Conservation (phyloP, 2,113 vertebrate species). For the Conger conger region DNA sequence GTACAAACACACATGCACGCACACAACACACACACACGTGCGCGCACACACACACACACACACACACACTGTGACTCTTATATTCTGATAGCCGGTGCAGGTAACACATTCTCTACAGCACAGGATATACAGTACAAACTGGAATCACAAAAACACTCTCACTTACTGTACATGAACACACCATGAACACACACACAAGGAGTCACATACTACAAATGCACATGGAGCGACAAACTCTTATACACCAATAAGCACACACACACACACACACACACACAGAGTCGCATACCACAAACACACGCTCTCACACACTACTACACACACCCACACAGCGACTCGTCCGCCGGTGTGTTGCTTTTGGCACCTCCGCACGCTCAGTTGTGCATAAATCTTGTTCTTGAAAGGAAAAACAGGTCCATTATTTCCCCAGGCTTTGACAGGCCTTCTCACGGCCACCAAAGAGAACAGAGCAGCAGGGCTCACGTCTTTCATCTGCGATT, state of each 20-base stretch:
- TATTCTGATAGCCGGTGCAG: no score
- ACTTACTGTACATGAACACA: no score
- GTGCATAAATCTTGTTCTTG: constrained; percentile 2
- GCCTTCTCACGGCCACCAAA: not conserved
- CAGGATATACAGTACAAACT: no score
- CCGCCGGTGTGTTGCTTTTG: not conserved
- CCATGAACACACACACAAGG: no score
- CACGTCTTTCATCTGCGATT: not conserved
- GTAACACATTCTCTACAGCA: no score
- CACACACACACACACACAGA: not conserved
- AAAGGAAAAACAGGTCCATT: constrained; percentile 10
- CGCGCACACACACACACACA: not conserved
- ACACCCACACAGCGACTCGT: not conserved
- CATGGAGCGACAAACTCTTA: not conserved
- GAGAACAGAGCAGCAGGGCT: not conserved
- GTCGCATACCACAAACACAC: not conserved
- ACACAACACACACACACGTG: no score
- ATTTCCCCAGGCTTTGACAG: not conserved
- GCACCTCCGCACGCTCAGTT: not conserved
- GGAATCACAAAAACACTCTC: no score
- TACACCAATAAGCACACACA: not conserved
- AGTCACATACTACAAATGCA: not conserved
- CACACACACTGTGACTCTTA: not conserved
- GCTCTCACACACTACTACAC: not conserved
- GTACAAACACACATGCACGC: not conserved